Percentiles rank a stretch among this genome's conserved stretches.
These are phyloP conservation scores for Bettongia penicillata DNA, from an alignment of 2,113 vertebrate genomes.

Conservation along the genomic window DNA sequence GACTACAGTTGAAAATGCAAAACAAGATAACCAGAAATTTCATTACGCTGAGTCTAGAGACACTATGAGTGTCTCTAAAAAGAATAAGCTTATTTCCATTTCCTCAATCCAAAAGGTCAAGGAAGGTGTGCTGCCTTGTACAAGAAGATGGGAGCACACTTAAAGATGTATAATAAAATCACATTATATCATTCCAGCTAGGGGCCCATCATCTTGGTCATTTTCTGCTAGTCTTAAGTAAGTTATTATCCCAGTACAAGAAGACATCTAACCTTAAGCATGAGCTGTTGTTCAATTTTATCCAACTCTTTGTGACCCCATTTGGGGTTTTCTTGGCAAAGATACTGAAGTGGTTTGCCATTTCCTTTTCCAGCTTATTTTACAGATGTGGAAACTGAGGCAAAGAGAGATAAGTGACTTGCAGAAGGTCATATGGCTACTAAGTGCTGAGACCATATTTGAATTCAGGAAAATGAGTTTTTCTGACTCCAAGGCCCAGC, in stretches of 20 bases:
- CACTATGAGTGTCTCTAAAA: background rate
- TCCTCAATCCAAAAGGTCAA: background rate
- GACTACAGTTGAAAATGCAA: constrained; percentile 85
- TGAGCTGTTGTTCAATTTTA: too few species aligned
- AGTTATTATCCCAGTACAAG: background rate
- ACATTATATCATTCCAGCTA: background rate
- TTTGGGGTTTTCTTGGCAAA: too few species aligned
- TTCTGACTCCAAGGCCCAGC: too few species aligned
- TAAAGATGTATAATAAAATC: background rate
- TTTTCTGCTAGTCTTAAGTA: background rate
- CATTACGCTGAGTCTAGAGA: background rate
- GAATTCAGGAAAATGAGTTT: too few species aligned
- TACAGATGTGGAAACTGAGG: too few species aligned
- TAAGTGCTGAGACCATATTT: too few species aligned
- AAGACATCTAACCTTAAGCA: background rate
- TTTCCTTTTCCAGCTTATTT: too few species aligned
- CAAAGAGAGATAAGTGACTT: too few species aligned
- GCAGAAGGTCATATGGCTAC: too few species aligned
- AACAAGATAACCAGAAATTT: constrained; percentile 83
- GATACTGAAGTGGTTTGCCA: too few species aligned
- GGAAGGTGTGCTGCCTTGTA: background rate
- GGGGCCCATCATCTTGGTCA: background rate
- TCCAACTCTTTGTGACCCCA: too few species aligned
- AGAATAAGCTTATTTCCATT: background rate
- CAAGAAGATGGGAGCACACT: background rate